Evolutionary conservation across 2,113 vertebrate genomes (phyloP), one percentile per base, ranked within the genome.

Genomic region (Tinamus guttatus): DNA sequence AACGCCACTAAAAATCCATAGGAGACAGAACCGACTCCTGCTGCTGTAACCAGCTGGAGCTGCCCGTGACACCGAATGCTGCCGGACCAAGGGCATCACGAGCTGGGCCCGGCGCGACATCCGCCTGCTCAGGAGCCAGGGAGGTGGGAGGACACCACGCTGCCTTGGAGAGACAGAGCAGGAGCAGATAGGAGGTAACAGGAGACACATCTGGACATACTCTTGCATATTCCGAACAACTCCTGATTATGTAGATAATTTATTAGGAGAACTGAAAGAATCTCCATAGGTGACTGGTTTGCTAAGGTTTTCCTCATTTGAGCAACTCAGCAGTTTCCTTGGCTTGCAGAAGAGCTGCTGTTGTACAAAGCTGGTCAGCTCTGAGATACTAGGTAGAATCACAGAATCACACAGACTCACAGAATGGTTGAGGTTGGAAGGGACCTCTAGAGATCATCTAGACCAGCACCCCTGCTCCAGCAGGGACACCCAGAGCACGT

Each of bases 131-230:
- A 49, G 38, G 36, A 73, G 80, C 21, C 83, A 40, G 13, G 7
- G 69, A 52, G 59, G 32, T n/a, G 20, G 28, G 38, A 45, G 9
- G 24, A 9, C 21, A 41, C 34, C 0, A 0, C 27, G 27, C 21
- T 27, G 13, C 28, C 38, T 16, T 1, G 32, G 65, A 65, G 76
- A 47, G 32, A 73, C 6, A 73, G 54, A 87, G 56, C 19, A 67
- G 20, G 36, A 89, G 59, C 5, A 65, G 27, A 71, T 10, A 21
- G 25, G 28, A 56, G 19, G 12, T 40, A 86, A 73, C 4, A 8
- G 45, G 22, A 47, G 90, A 86, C 7, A 70, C n/a, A 78, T 20
- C 28, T 54, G 78, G 56, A 38, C 78, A 71, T 45, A 32, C 41
- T 49, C 28, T 59, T 34, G 7, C 18, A 25, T 56, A 71, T 56